Conservation (phyloP, 2,113 vertebrate genomes). For the Ceyx melanurus region DNA sequence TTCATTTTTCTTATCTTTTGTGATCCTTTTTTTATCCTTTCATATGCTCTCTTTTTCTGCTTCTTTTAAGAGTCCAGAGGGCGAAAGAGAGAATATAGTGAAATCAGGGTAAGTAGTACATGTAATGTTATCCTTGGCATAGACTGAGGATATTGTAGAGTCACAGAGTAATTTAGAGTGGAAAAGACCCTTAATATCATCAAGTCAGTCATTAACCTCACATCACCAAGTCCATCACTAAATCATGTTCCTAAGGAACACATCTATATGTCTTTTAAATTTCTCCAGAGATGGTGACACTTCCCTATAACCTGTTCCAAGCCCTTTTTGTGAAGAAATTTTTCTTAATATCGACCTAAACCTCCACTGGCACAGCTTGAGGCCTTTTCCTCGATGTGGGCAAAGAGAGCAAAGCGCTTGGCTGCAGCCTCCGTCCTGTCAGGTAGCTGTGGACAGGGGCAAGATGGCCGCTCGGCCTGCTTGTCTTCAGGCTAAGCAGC, state of each 20-base stretch:
- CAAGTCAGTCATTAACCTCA: fast-evolving
- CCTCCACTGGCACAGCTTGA: not conserved
- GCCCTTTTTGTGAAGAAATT: too few relatives aligned
- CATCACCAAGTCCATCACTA: not conserved
- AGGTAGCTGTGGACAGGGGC: not conserved
- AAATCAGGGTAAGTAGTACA: not conserved
- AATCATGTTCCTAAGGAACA: not conserved
- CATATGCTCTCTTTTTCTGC: not conserved
- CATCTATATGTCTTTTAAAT: fast-evolving
- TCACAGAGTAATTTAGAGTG: not conserved
- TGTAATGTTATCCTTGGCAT: not conserved
- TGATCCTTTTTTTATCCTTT: not conserved
- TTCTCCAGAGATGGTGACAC: not conserved
- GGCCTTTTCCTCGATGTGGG: not conserved
- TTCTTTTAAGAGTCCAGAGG: not conserved
- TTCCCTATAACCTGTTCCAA: not conserved
- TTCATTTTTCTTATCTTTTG: not conserved
- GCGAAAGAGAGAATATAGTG: not conserved
- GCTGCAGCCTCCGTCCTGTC: not conserved
- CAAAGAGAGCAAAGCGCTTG: not conserved
- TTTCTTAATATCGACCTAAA: not conserved
- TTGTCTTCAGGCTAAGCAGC: not conserved
- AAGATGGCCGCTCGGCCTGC: not conserved
- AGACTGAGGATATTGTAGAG: not conserved
- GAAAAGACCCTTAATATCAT: not conserved